Base-by-base conservation (phyloP, 2,888 invertebrate species). In the Drosophila colorata region DNA sequence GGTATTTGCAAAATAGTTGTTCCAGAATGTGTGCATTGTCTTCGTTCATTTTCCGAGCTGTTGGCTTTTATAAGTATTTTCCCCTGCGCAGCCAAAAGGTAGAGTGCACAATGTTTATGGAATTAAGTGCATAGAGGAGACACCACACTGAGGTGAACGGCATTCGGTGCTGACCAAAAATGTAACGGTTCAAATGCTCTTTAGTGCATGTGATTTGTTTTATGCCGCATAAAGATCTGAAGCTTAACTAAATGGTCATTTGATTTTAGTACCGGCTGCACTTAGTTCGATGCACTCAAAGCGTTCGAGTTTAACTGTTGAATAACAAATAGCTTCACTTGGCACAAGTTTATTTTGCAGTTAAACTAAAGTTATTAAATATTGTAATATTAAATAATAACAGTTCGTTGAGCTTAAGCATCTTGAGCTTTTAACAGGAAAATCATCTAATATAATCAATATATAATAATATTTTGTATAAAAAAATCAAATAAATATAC, bases 11-110 rank as follows among this genome's bases (percentile, higher is more conserved):
- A 49, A 46, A 73, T 72, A 61, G 61, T 66, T 82, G 46, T 61
- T 64, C 44, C 58, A 51, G 25, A 44, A 43, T 43, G 37, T 61
- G 55, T 80, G 80, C 82, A 80, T 81, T 84, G 80, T 80, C 77
- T 75, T 44, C 69, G 56, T 74, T 82, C 69, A 75, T 87, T 87
- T 87, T 78, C 80, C 85, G 59, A 82, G 68, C 80, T 80, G 76
- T 87, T 84, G 69, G 73, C 48, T 84, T 87, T 82, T 63, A 61
- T 61, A 56, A 51, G 68, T 38, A 52, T 63, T 70, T 37, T 49
- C 41, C 35, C 44, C 53, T 56, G 63, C n/a, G 56, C 60, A 69
- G 52, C 57, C 35, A 35, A 44, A 63, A 63, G 61, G 58, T 69
- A 40, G 52, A 55, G 35, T 65, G 48, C 63, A 68, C 66, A 64